Percentiles rank a stretch among this genome's conserved stretches.
These are phyloP conservation scores for Lordiphosa fenestrarum DNA, from an alignment of 2,888 invertebrate genomes.

Conservation along the genomic window DNA sequence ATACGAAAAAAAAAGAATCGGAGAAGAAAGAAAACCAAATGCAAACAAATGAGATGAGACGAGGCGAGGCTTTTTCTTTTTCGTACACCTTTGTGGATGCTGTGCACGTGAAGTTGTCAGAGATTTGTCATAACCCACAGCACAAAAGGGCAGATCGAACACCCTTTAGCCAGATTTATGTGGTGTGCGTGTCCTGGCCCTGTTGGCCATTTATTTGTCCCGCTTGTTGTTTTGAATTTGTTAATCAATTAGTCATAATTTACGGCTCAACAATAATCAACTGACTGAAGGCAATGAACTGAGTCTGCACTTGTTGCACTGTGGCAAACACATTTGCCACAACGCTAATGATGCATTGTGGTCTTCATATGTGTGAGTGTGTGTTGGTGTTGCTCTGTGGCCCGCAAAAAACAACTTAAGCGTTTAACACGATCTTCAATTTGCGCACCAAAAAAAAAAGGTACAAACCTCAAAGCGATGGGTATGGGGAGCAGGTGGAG, in stretches of 20 bases:
- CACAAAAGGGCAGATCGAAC: constrained; percentile 49
- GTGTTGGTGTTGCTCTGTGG: constrained; percentile 18
- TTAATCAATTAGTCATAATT: constrained; percentile 75
- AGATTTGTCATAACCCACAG: constrained; percentile 46
- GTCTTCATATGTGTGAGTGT: constrained; percentile 38
- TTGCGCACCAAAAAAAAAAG: constrained; percentile 52
- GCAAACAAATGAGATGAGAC: constrained; percentile 37
- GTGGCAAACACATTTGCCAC: constrained; percentile 75
- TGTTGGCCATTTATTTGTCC: constrained; percentile 35
- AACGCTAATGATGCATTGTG: constrained; percentile 76
- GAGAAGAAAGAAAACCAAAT: constrained; percentile 11
- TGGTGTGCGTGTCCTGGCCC: constrained; percentile 44
- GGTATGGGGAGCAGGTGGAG: constrained; percentile 16
- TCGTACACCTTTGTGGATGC: constrained; percentile 52
- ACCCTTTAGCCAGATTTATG: constrained; percentile 50
- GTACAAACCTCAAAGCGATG: constrained; percentile 22
- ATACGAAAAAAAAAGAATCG: constrained; percentile 13
- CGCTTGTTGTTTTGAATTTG: constrained; percentile 54
- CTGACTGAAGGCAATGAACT: constrained; percentile 61
- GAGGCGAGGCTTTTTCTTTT: constrained; percentile 39
- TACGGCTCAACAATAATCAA: constrained; percentile 61
- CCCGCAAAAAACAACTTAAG: constrained; percentile 58
- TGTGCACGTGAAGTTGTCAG: constrained; percentile 62
- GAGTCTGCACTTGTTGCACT: constrained; percentile 68
- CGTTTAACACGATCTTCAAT: constrained; percentile 76